phyloP scores from a whole-genome alignment of 2,797 vertebrate species.

The Propithecus perrieri region DNA sequence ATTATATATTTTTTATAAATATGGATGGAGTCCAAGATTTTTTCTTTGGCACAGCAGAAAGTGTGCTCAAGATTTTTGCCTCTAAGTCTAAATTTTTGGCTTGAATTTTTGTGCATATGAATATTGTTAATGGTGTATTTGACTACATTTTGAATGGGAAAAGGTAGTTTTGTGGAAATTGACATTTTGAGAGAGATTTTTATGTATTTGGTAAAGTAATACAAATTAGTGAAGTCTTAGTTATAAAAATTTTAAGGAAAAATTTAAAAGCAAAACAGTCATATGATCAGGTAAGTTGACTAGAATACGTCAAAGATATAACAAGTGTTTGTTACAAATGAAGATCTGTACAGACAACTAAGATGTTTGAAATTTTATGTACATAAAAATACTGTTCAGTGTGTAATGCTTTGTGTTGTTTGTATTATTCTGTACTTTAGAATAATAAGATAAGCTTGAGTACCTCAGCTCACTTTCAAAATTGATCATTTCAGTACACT shows the following conservation, averaged over 20 bases:
- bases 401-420: conserved; percentile 16
- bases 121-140: conserved; percentile 18
- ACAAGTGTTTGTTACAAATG: not conserved
- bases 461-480: conserved; percentile 37
- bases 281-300: not conserved
- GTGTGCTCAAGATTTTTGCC: conserved; percentile 19
- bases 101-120: conserved; percentile 33
- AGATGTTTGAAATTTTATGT: conserved; percentile 45
- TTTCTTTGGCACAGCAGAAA: conserved; percentile 27
- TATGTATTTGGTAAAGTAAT: conserved; percentile 31
- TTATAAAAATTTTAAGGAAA: conserved; percentile 29
- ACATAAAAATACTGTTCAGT: conserved; percentile 15
- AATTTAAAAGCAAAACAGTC: not conserved
- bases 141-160: conserved; percentile 41
- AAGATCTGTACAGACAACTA: not conserved
- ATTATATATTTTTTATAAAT: conserved; percentile 5
- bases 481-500: not conserved
- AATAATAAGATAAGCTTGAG: conserved; percentile 31
- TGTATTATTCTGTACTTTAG: conserved; percentile 3
- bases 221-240: not conserved
- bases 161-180: conserved; percentile 9
- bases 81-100: not conserved
- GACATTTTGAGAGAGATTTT: conserved; percentile 27
- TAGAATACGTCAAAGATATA: not conserved
- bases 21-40: conserved; percentile 4